phyloP scores from a whole-genome alignment of 2,888 invertebrate genomes.

The Octodonta nipae region DNA sequence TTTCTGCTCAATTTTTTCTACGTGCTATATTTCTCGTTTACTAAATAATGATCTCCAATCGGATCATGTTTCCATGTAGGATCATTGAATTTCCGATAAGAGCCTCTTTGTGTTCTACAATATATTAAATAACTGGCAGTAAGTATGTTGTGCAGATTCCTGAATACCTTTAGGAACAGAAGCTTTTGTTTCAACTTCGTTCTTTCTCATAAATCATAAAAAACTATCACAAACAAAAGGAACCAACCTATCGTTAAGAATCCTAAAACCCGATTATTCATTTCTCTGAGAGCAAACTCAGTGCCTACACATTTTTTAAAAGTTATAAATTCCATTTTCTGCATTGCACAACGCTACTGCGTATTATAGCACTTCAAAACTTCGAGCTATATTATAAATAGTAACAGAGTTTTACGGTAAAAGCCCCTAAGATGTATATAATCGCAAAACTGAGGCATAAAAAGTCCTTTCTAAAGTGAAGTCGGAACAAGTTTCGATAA shows the following conservation, averaged over 20 bases:
- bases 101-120: too few species aligned
- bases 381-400: slow-evolving; percentile 4
- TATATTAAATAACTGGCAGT: too few species aligned
- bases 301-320: slow-evolving; percentile 1
- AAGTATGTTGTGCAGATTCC: too few species aligned
- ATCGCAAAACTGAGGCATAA: slow-evolving; percentile 2
- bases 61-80: too few species aligned
- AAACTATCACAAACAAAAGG: background rate
- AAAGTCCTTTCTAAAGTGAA: background rate
- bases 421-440: slow-evolving; percentile 3
- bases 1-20: too few species aligned
- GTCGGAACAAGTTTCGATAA: too few species aligned
- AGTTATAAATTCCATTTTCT: slow-evolving; percentile 1
- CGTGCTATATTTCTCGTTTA: too few species aligned
- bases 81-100: too few species aligned
- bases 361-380: background rate
- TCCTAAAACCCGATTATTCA: background rate
- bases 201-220: background rate
- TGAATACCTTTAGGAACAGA: too few species aligned
- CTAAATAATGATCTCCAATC: too few species aligned
- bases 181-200: too few species aligned
- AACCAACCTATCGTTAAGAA: background rate
- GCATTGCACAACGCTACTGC: slow-evolving; percentile 1
- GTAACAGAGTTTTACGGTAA: slow-evolving; percentile 3
- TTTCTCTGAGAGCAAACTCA: too few species aligned